Evolutionary conservation across 2,113 vertebrate genomes (phyloP), one percentile per base, ranked within the genome.

Genomic region (Pycnonotus jocosus): DNA sequence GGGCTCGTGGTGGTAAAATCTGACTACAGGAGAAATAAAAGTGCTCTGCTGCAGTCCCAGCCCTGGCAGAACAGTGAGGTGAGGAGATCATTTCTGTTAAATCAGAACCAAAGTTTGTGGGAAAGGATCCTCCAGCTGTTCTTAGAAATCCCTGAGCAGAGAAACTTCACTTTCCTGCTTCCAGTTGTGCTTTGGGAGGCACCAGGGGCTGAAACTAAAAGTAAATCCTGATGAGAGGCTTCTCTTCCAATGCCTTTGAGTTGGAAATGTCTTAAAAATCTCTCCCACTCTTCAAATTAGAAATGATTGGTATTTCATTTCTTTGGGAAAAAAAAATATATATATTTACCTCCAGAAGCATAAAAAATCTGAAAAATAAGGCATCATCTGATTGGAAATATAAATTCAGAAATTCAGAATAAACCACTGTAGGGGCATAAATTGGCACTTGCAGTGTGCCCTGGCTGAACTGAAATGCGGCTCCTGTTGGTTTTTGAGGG

Each of bases 51-150:
- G 14, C 31, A 71, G 76, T 71, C 73, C 9, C 45, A 44, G 80
- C 83, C 51, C 87, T 90, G 95, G 83, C 81, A 95, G 88, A 71
- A 81, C 57, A 40, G 73, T 17, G 84, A 93, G 72, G 64, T 65
- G 86, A 71, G 92, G 65, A 95, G 86, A 65, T 24, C 30, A 83
- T 73, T 81, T 60, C 95, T 73, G 11, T 88, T 82, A 87, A 88
- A 61, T 86, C 90, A 92, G 28, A 94, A 50, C 58, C 53, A 56
- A 6, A 53, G 31, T 81, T 57, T 95, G 65, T 73, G 79, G 88
- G 74, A 81, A 89, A 21, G 6, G 35, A 38, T 40, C 35, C 45
- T 66, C 51, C 31, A 54, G 42, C 9, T 12, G 27, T 73, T 85
- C 54, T 90, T 54, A 69, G 78, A 90, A 90, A 64, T 24, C 72